phyloP scores from a whole-genome alignment of 2,888 invertebrate genomes.

The Catocala nupta region DNA sequence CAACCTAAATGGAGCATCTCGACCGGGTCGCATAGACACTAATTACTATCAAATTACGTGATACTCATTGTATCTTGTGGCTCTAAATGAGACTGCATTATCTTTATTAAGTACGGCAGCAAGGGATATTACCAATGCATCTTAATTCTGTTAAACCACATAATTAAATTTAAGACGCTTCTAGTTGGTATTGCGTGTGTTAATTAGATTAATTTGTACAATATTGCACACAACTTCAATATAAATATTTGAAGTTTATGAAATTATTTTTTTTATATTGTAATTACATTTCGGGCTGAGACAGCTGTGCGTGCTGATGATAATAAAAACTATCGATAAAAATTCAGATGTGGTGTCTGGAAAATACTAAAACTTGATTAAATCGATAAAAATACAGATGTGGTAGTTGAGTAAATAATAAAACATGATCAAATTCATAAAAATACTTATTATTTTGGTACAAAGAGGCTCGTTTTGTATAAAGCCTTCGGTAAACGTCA shows the following conservation, averaged over 20 bases:
- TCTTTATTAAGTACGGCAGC: not conserved
- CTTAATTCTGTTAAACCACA: not conserved
- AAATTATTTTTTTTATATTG: no score
- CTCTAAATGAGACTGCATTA: not conserved
- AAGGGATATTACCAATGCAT: not conserved
- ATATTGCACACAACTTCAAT: no score
- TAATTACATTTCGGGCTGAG: no score
- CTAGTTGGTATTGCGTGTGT: no score
- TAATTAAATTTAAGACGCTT: no score
- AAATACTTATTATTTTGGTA: not conserved
- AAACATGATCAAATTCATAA: not conserved
- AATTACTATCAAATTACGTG: slow-evolving; percentile 40
- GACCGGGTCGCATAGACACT: slow-evolving; percentile 29
- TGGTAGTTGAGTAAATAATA: not conserved
- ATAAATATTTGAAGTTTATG: no score
- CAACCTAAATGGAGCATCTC: slow-evolving; percentile 28
- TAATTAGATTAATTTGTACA: no score
- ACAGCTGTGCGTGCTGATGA: no score
- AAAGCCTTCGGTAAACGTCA: slow-evolving; percentile 20
- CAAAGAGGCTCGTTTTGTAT: slow-evolving; percentile 7
- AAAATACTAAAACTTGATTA: no score
- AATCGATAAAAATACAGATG: no score
- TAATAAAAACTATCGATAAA: no score
- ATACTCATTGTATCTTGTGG: slow-evolving; percentile 1
- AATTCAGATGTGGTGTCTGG: no score